phyloP scores from a whole-genome alignment of 2,113 vertebrate species.

The Burhinus oedicnemus region DNA sequence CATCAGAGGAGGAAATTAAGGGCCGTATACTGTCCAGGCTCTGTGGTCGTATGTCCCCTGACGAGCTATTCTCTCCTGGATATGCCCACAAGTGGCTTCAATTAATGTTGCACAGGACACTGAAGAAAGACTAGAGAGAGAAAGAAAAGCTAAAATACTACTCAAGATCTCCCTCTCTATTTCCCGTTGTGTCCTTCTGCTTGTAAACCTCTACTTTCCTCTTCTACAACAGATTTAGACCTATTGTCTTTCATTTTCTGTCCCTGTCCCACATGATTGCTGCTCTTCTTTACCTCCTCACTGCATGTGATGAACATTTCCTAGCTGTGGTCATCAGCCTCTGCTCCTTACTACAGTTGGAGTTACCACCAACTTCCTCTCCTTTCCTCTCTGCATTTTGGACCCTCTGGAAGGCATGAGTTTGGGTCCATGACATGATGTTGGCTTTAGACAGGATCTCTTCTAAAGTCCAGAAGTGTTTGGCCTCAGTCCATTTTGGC shows the following conservation, averaged over 20 bases:
- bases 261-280: neutral
- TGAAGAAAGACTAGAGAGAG: neutral
- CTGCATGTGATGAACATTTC: neutral
- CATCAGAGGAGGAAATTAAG: slow-evolving; percentile 62
- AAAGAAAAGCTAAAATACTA: neutral
- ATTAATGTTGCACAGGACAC: neutral
- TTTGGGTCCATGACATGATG: neutral
- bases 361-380: neutral
- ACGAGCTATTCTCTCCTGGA: slow-evolving; percentile 51
- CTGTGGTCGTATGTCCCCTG: neutral
- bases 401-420: neutral
- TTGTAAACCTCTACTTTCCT: neutral
- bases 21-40: slow-evolving; percentile 49
- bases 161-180: neutral
- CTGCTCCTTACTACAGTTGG: neutral
- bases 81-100: neutral
- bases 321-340: neutral
- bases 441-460: neutral
- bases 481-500: neutral
- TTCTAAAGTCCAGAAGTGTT: neutral
- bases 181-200: neutral
- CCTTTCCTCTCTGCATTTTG: neutral
- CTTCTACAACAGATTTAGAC: neutral
- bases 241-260: neutral
- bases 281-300: neutral